Evolutionary conservation across 2,113 vertebrate genomes (phyloP), one percentile per base, ranked within the genome.

Genomic region (Lycaon pictus): DNA sequence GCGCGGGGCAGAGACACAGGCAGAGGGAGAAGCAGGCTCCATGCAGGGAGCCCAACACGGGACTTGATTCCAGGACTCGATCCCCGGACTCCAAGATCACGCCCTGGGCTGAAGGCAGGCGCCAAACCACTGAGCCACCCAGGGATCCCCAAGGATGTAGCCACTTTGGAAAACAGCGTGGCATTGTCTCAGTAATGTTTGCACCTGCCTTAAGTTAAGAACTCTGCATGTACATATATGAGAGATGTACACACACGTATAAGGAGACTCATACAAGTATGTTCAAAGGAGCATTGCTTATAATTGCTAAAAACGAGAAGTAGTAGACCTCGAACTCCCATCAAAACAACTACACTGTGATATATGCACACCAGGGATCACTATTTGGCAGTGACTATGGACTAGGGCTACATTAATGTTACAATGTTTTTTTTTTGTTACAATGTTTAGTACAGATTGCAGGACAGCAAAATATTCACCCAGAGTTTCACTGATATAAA

Each of bases 341-440:
- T 11, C 16, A 2, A 23, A 43, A 22, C 7, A 15, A 56, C 19
- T 0, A 5, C 43, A 43, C 43, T 43, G 15, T 16, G 20, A 35
- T 43, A 6, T 0, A 8, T 3, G 11, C 8, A 20, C 7, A 51
- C 16, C 0, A 12, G 0, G 3, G 65, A 29, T 37, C 69, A 9
- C 16, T 35, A 0, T 62, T 71, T 67, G 79, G 35, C n/a, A 69
- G 7, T 23, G 76, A 93, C 43, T 43, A 15, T 9, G 72, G 25
- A 53, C 48, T 23, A 27, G 25, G 37, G 16, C 69, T 60, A 4
- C 29, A 0, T 27, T 3, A 53, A 48, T 7, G 6, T 13, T 76
- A 29, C 72, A 22, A 35, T 5, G 11, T 82, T 37, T 37, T 37
- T 37, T 37, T 37, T 37, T 37, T 7, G 6, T 13, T 76, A 29